Evolutionary conservation across 2,113 vertebrate species (phyloP).

Genomic region (Lepidothrix coronata): DNA sequence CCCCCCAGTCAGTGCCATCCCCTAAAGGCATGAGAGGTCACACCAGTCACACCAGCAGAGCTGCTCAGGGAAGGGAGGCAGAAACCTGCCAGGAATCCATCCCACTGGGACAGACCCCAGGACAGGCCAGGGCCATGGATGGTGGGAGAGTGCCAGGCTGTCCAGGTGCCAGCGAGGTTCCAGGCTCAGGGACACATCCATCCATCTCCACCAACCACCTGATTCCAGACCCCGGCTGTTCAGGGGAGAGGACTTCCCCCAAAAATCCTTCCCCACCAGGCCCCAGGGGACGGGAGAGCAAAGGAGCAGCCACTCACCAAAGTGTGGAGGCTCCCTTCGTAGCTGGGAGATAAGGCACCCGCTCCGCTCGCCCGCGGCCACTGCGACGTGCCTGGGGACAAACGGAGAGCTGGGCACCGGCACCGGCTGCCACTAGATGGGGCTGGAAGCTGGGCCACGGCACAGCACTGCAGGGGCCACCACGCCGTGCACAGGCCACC

Average conservation of each 20-base stretch:
- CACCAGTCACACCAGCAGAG: neutral
- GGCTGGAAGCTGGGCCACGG: neutral
- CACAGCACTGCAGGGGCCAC: neutral
- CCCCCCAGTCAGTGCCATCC: neutral
- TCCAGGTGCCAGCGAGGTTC: no score
- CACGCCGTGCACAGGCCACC: fast-evolving
- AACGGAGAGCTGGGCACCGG: neutral
- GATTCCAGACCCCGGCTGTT: fast-evolving
- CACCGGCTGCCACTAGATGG: constrained; percentile 35
- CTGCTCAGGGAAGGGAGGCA: neutral
- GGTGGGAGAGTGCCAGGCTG: neutral
- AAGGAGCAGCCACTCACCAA: constrained; percentile 79
- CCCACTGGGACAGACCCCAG: neutral
- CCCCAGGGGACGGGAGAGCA: neutral
- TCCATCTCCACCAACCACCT: neutral
- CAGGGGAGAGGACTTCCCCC: fast-evolving
- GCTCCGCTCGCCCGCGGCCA: constrained; percentile 90
- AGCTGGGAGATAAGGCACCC: constrained; percentile 90
- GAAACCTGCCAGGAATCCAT: neutral
- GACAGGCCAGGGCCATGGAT: fast-evolving
- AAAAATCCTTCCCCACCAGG: neutral
- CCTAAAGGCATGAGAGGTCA: neutral
- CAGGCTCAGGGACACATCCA: neutral
- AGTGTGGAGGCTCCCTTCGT: constrained; percentile 89
- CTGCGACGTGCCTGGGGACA: constrained; percentile 83